Evolutionary conservation across 2,113 vertebrate species (phyloP).

Genomic region (Ifrita kowaldi): DNA sequence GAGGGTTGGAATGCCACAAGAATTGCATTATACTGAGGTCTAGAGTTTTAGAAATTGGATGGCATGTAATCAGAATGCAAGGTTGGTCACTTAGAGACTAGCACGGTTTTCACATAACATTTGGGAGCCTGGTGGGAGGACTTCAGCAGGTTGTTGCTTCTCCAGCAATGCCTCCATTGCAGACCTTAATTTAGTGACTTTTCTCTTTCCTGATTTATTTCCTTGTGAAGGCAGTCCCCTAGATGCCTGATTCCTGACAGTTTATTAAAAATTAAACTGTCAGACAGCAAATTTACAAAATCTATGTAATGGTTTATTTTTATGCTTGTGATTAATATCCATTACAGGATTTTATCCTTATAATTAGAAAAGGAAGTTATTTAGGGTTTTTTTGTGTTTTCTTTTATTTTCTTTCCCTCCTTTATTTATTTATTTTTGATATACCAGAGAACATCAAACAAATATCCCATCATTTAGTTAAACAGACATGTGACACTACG

Average conservation of each 20-base stretch:
- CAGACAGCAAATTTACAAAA: not conserved
- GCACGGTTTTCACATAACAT: not conserved
- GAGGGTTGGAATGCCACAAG: not conserved
- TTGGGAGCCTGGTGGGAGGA: not conserved
- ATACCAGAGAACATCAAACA: not conserved
- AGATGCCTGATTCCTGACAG: not conserved
- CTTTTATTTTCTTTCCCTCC: fast-evolving
- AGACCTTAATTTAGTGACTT: not conserved
- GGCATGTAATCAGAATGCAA: not conserved
- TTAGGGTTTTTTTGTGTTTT: not conserved
- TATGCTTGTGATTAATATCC: not conserved
- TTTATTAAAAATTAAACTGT: slow-evolving; percentile 11
- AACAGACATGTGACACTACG: not conserved
- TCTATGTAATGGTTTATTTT: not conserved
- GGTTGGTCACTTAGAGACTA: not conserved
- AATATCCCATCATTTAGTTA: not conserved
- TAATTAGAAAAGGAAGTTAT: not conserved
- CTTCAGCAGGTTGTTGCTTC: not conserved
- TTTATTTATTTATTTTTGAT: not conserved
- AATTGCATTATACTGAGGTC: not conserved
- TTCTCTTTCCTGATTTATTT: not conserved
- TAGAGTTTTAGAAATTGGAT: not conserved
- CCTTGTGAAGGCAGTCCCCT: not conserved
- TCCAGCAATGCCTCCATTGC: not conserved
- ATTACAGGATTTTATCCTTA: not conserved